Base-by-base conservation (phyloP, 2,797 vertebrate genomes). In the Benthosema pterotum region DNA sequence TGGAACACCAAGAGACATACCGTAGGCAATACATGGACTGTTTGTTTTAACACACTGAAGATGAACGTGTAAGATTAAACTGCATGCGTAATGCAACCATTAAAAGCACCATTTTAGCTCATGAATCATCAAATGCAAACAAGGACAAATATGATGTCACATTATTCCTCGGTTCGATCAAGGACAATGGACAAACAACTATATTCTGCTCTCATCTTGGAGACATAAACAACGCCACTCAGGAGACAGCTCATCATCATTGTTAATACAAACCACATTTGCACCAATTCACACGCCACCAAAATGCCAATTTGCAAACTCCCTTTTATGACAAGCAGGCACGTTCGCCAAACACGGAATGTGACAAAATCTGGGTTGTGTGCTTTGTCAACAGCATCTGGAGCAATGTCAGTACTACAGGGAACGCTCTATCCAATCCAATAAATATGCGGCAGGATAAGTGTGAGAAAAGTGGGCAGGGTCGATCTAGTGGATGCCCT, bases 401-500 rank as follows among this genome's bases (percentile, higher is more conserved):
- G 71, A 74, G 47, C 11, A 14, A 48, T 48, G 32, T 47, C 22
- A 32, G 43, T 28, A 5, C 19, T 9, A 22, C 25, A 19, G 38
- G 9, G 15, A 16, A 17, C 9, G 49, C 61, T 53, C 9, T 0
- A 17, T 77, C 63, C 4, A 63, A 45, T 52, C 67, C 71, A 58
- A 74, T 79, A 75, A 69, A 70, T 78, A 51, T 8, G 50, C 5
- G 0, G 43, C n/a, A 4, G 54, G 65, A 32, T 75, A 28, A 71
- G 77, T 77, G 81, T 84, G 83, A 84, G 80, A 82, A 78, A 83
- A 77, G 70, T 64, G 72, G 71, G 68, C 60, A 60, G 63, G 71
- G 67, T 83, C 69, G 49, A 57, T 69, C 5, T 6, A 69, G 47
- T 56, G 16, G 32, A 72, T 52, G 57, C 61, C 71, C 79, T 82